Evolutionary conservation across 2,888 invertebrate species (phyloP).

Genomic region (Mycalesis mineus): DNA sequence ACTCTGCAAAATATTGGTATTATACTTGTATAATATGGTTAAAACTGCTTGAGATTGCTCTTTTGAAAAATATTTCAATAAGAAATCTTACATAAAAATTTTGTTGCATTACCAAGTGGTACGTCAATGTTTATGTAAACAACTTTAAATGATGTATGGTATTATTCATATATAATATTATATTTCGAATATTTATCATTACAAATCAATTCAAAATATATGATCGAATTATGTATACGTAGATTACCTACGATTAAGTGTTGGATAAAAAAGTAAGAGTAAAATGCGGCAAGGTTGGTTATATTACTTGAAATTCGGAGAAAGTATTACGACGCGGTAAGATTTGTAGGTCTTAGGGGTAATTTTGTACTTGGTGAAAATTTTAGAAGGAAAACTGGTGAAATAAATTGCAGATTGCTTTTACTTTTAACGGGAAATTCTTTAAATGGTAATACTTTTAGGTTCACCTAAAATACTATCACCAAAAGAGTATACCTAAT

Average conservation of each 20-base stretch:
- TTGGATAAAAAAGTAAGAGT: conserved; percentile 4
- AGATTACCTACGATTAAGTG: too few relatives aligned
- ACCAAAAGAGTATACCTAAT: too few relatives aligned
- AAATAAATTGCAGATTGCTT: neutral
- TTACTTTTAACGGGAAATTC: neutral
- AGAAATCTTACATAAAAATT: conserved; percentile 14
- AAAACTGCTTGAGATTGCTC: conserved; percentile 26
- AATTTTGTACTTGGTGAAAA: neutral
- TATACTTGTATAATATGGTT: conserved; percentile 21
- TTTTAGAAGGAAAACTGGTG: neutral
- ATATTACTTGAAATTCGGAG: neutral
- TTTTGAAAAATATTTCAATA: conserved; percentile 22
- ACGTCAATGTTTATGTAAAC: too few relatives aligned
- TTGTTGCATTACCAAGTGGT: neutral
- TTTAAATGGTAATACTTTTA: neutral
- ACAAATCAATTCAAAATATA: too few relatives aligned
- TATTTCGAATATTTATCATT: too few relatives aligned
- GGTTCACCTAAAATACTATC: neutral
- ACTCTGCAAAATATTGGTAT: conserved; percentile 25
- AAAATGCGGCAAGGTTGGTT: neutral
- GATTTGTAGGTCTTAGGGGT: neutral
- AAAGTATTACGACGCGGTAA: conserved; percentile 1
- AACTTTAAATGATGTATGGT: too few relatives aligned
- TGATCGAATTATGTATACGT: too few relatives aligned
- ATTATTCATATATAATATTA: too few relatives aligned